phyloP scores from a whole-genome alignment of 92 coral and sea anemone genomes.

The Heteractis magnifica region DNA sequence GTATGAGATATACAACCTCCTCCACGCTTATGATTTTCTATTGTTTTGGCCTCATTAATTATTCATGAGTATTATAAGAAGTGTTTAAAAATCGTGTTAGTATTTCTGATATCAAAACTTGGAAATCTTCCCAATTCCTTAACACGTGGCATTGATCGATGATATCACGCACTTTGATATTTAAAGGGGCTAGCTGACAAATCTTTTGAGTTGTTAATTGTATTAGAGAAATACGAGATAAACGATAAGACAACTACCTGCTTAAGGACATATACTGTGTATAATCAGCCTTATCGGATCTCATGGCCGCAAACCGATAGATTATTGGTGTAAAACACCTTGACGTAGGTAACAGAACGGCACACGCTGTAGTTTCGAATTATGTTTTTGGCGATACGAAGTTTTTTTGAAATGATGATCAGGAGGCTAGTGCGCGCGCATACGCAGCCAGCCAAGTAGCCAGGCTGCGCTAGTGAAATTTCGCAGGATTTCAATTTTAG shows the following conservation, averaged over 20 bases:
- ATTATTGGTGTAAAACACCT: not conserved
- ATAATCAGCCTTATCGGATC: not conserved
- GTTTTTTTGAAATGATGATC: too few relatives aligned
- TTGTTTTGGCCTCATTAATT: too few relatives aligned
- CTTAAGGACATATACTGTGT: not conserved
- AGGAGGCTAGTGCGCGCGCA: too few relatives aligned
- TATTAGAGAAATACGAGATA: not conserved
- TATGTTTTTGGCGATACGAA: too few relatives aligned
- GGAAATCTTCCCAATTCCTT: not conserved
- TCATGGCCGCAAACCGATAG: not conserved
- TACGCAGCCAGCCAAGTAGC: too few relatives aligned
- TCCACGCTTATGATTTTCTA: too few relatives aligned
- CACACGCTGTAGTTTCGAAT: too few relatives aligned
- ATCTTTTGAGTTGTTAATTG: not conserved
- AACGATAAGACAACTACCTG: not conserved
- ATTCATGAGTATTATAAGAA: too few relatives aligned
- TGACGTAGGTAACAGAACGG: not conserved
- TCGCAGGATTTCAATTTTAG: too few relatives aligned
- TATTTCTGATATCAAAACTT: too few relatives aligned
- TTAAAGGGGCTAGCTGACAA: not conserved
- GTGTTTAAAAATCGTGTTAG: not conserved
- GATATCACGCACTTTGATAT: not conserved
- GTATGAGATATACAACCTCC: too few relatives aligned
- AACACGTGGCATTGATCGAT: not conserved
- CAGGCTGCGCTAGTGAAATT: too few relatives aligned